Evolutionary conservation across 2,797 vertebrate genomes (phyloP), one percentile per base, ranked within the genome.

Genomic region (Amblyraja radiata): DNA sequence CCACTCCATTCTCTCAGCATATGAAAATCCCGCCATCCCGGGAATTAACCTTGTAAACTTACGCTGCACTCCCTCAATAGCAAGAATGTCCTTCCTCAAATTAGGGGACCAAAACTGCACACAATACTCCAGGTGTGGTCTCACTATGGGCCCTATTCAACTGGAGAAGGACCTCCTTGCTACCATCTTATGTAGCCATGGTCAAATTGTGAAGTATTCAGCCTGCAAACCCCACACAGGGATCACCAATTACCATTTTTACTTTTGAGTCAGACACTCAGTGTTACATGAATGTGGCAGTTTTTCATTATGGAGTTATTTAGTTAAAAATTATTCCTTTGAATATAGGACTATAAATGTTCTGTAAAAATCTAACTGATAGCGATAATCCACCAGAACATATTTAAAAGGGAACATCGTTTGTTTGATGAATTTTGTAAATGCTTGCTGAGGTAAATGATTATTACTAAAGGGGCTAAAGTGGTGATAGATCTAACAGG

Each of bases 241-340:
- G 23, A 39, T n/a, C 71, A 92, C 9, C 23, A 36, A 46, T 23
- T 28, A 74, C 88, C 46, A 54, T 54, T 54, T 23, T 54, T 74
- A 74, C 68, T 91, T 54, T 46, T 0, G 2, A 46, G n/a, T 25
- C 68, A 91, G 71, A 14, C 39, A 25, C 36, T 92, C 36, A 92
- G 68, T n/a, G 2, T 58, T 23, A 76, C 90, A 74, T 58, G 13
- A 92, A 76, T 76, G 90, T 92, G 90, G 25, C 90, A 92, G 90
- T 71, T 76, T 92, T 46, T 54, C 71, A 92, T 92, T 76, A 58
- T n/a, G 21, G 46, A 54, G 8, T 76, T 39, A 16, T 76, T 92
- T 58, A 92, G 23, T 92, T 92, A 58, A 92, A 92, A 74, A 6
- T 28, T 76, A 74, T 76, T 74, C 90, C 73, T 71, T 46, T 54